These are phyloP conservation scores for Proctacanthus coquilletti DNA, from an alignment of 1,140 invertebrate species.

Conservation along the genomic window DNA sequence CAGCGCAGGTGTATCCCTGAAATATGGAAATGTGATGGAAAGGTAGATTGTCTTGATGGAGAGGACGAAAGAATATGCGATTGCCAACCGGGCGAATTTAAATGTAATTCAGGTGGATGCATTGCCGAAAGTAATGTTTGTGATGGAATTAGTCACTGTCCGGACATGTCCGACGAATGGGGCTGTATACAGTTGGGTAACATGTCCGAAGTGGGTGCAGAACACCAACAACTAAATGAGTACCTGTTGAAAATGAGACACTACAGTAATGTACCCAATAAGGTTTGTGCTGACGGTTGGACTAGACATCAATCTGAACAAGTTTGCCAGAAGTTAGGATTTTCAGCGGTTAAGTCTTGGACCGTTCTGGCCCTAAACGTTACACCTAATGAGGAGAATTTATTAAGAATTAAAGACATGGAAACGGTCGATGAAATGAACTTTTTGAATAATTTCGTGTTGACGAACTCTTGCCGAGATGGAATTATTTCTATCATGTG, in stretches of 20 bases:
- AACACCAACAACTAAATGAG: not conserved
- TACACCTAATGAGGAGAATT: slow-evolving; percentile 3
- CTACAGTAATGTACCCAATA: too few species aligned
- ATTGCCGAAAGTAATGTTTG: slow-evolving; percentile 36
- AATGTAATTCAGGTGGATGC: slow-evolving; percentile 42
- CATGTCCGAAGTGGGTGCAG: too few species aligned
- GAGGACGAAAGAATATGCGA: slow-evolving; percentile 49
- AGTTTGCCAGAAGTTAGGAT: slow-evolving; percentile 37
- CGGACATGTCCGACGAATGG: slow-evolving; percentile 49
- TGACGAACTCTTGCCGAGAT: slow-evolving; percentile 25
- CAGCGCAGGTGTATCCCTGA: slow-evolving; percentile 38
- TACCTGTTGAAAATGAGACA: slow-evolving; percentile 1
- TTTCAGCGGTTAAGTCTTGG: slow-evolving; percentile 27
- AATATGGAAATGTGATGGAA: slow-evolving; percentile 47
- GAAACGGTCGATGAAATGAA: too few species aligned
- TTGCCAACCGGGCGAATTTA: slow-evolving; percentile 38
- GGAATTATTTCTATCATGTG: slow-evolving; percentile 36
- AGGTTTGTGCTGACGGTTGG: slow-evolving; percentile 37
- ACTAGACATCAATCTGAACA: slow-evolving; percentile 34
- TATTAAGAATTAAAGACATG: slow-evolving; percentile 21
- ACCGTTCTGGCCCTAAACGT: slow-evolving; percentile 17
- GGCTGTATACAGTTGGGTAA: slow-evolving; percentile 23
- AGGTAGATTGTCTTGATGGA: slow-evolving; percentile 44
- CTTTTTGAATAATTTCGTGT: slow-evolving; percentile 31
- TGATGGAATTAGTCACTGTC: slow-evolving; percentile 43